Evolutionary conservation across 2,888 invertebrate genomes (phyloP).

Genomic region (Plagodis dolabraria): DNA sequence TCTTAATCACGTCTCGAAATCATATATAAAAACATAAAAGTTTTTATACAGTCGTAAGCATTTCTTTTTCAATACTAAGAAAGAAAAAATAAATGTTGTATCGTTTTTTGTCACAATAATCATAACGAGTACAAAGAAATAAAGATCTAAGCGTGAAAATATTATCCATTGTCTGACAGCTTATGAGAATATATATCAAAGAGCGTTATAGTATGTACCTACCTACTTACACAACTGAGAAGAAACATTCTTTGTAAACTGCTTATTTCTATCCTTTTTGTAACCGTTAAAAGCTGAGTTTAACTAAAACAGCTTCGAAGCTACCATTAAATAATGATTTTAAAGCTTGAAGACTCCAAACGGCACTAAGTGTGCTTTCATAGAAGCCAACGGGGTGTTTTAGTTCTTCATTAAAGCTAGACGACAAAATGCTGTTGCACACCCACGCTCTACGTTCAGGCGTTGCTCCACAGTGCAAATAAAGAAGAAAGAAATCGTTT

Average conservation of each 20-base stretch:
- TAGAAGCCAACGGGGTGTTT: constrained; percentile 25
- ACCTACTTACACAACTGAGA: too few species aligned
- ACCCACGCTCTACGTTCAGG: constrained; percentile 39
- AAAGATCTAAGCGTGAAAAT: too few species aligned
- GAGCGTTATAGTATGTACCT: too few species aligned
- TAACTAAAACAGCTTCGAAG: background rate
- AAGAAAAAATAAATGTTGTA: too few species aligned
- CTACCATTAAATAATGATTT: constrained; percentile 10
- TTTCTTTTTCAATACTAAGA: too few species aligned
- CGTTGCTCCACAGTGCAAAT: constrained; percentile 21
- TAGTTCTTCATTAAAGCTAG: constrained; percentile 37
- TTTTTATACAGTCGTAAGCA: too few species aligned
- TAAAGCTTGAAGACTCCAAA: constrained; percentile 15
- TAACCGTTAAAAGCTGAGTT: background rate
- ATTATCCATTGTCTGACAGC: too few species aligned
- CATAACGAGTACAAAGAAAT: too few species aligned
- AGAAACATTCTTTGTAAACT: background rate
- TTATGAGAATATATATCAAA: too few species aligned
- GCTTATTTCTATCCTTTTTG: background rate
- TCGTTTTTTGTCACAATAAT: too few species aligned
- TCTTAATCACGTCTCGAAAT: too few species aligned
- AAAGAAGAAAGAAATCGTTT: background rate
- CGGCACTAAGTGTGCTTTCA: constrained; percentile 13
- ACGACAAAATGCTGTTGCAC: constrained; percentile 28
- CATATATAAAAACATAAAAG: too few species aligned